Base-by-base conservation (phyloP, 37 sponge, comb jelly and placozoan genomes). In the Crambe crambe region DNA sequence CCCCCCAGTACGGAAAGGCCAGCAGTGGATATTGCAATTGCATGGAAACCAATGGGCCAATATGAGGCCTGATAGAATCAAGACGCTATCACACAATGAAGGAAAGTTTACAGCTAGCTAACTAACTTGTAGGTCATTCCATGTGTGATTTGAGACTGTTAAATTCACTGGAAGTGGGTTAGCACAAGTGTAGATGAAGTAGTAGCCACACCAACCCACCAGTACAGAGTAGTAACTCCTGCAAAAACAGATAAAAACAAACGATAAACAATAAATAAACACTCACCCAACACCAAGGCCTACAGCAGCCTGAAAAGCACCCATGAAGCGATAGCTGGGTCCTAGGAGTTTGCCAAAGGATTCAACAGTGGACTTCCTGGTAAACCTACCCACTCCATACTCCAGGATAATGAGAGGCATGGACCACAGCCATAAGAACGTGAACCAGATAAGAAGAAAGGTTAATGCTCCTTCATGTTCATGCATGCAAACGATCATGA, bases 171-270 rank as follows among this genome's bases (percentile, higher is more conserved):
- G 95, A 34, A 94, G 89, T 57, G 80, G 56, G 23, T 74, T 17
- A 23, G 69, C 68, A 51, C 70, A 74, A 26, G 69, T 30, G 15
- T 80, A 37, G 56, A 94, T 22, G 30, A 86, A 77, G 58, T 94
- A 94, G 77, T 94, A 90, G 35, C 75, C 76, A 78, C 95, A 94
- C 84, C 89, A 94, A 42, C 95, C 95, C 0, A 94, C 70, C 57
- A 94, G 66, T 21, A 94, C 95, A 22, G 82, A 80, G 39, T 94
- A 94, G 81, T 87, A 90, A 43, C 89, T 80, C 54, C 95, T 93
- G 72, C 51, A 36, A 58, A 38, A 15, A 32, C 12, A n/a, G n/a
- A 56, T n/a, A n/a, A n/a, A n/a, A n/a, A n/a, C n/a, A n/a, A n/a
- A n/a, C 51, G 12, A 68, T 68, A 5, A 37, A 8, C 8, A 36